These are phyloP conservation scores for Clarias magur DNA, from an alignment of 2,113 vertebrate species.

Conservation along the genomic window DNA sequence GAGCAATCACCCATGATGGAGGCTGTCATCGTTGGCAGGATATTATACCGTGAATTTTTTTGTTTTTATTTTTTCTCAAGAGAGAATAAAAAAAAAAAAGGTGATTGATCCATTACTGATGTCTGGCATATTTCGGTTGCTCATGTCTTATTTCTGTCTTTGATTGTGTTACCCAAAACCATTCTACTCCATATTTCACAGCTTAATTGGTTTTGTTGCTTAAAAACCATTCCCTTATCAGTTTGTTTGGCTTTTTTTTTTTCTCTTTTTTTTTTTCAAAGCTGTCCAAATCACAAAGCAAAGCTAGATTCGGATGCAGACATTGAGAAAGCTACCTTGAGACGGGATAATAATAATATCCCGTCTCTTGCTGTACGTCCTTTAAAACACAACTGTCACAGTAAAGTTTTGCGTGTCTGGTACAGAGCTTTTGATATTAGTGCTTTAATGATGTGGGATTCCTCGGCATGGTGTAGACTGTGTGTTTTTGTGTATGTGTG, in stretches of 20 bases:
- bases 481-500: constrained; percentile 27
- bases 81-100: neutral
- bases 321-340: neutral
- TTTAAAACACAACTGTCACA: neutral
- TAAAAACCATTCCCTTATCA: constrained; percentile 5
- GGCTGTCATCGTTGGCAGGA: constrained; percentile 13
- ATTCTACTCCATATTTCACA: constrained; percentile 30
- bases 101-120: neutral
- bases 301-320: constrained; percentile 3
- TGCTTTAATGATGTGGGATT: constrained; percentile 19
- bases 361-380: neutral
- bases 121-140: constrained; percentile 18
- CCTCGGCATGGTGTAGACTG: constrained; percentile 35
- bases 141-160: constrained; percentile 12
- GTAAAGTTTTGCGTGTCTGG: neutral
- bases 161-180: constrained; percentile 14
- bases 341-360: constrained; percentile 21
- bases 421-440: neutral
- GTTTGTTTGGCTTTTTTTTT: constrained; percentile 19
- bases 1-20: constrained; percentile 3
- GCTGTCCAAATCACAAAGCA: neutral
- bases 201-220: constrained; percentile 39
- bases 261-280: neutral
- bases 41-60: constrained; percentile 10
- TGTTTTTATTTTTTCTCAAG: neutral